Percentiles rank a stretch among this genome's conserved stretches.
These are phyloP conservation scores for Pristionchus fissidentatus DNA, from an alignment of 2,888 invertebrate genomes.

Conservation along the genomic window DNA sequence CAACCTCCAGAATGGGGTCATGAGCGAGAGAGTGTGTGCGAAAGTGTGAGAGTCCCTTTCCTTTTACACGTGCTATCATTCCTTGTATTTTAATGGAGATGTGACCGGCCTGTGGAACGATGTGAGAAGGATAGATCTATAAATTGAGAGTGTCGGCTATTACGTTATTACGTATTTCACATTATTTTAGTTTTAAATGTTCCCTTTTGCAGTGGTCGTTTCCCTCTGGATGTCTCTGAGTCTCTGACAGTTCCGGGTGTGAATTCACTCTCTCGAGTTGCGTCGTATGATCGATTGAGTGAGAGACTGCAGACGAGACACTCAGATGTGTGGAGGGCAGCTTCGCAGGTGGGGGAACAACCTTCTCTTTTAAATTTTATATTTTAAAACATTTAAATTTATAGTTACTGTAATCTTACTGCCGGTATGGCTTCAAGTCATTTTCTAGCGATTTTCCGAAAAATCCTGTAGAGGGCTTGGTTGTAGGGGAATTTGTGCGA, in stretches of 20 bases:
- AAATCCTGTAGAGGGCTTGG: no score
- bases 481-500: no score
- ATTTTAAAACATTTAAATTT: neutral
- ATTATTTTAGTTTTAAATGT: neutral
- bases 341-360: slow-evolving; percentile 59
- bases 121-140: neutral
- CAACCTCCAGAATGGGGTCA: no score
- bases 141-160: neutral
- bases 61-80: no score
- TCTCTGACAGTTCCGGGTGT: neutral
- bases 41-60: no score
- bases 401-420: no score
- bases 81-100: no score
- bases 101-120: neutral
- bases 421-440: no score
- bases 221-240: slow-evolving; percentile 50
- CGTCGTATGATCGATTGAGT: slow-evolving; percentile 54
- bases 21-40: no score
- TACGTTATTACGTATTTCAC: neutral
- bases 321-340: slow-evolving; percentile 55
- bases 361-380: neutral
- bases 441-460: no score
- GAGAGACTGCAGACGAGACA: slow-evolving; percentile 47
- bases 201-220: slow-evolving; percentile 50
- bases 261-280: slow-evolving; percentile 48